Conservation (phyloP, 2,113 vertebrate species). For the Pseudois nayaur region DNA sequence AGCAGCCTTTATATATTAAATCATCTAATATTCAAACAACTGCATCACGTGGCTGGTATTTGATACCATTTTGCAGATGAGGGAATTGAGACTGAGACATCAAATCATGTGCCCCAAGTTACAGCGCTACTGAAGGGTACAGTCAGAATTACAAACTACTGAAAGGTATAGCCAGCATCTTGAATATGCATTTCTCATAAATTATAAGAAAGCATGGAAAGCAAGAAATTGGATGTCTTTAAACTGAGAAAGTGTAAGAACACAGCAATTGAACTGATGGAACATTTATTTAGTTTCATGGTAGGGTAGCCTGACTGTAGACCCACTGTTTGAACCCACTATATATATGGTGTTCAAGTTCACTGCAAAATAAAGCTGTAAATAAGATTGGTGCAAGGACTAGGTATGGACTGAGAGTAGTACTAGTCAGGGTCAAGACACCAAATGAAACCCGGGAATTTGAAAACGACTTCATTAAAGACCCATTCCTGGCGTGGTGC, state of each 20-base stretch:
- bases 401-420: background rate
- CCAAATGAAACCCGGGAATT: background rate
- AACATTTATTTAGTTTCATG: background rate
- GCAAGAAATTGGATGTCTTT: background rate
- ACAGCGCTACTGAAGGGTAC: background rate
- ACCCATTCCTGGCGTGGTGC: fast-evolving
- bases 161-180: background rate
- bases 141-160: background rate
- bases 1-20: background rate
- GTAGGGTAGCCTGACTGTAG: background rate
- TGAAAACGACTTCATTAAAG: background rate
- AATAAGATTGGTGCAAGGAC: background rate
- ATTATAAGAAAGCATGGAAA: background rate
- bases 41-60: background rate
- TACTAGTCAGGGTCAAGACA: too few species aligned
- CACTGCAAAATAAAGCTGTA: background rate
- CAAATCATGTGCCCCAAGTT: background rate
- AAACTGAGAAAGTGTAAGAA: background rate
- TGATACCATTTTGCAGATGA: background rate
- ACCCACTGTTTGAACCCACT: background rate
- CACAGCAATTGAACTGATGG: background rate
- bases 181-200: background rate
- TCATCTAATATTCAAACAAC: background rate
- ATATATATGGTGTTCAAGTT: fast-evolving
- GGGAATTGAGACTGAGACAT: background rate